A percentile compares a stretch with the other conserved stretches of the same genome.
Evolutionary conservation across 2,797 vertebrate species (phyloP).

Genomic region (Triplophysa bombifrons): DNA sequence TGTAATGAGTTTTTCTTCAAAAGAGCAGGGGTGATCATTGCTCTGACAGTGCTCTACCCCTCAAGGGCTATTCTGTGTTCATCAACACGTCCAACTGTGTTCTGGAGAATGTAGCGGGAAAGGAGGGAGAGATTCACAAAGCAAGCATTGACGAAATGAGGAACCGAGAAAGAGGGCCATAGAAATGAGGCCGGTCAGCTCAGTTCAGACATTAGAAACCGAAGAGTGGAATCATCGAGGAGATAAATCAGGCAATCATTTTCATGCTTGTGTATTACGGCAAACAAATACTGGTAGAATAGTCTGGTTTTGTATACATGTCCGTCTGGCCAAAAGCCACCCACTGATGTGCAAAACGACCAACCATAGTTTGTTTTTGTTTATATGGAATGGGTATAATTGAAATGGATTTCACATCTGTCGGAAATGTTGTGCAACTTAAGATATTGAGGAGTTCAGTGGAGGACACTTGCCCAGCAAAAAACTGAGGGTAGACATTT

Average conservation of each 20-base stretch:
- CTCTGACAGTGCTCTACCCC: slow-evolving; percentile 43
- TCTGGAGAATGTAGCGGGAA: slow-evolving; percentile 44
- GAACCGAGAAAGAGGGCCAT: slow-evolving; percentile 24
- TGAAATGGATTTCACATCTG: no score
- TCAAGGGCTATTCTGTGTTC: slow-evolving; percentile 43
- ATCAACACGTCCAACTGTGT: slow-evolving; percentile 52
- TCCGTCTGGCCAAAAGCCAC: neutral
- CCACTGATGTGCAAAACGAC: neutral
- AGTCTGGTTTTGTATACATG: no score
- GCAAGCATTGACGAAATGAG: slow-evolving; percentile 46
- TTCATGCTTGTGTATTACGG: neutral
- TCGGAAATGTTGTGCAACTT: neutral
- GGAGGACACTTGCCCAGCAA: neutral
- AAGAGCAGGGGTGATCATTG: slow-evolving; percentile 49
- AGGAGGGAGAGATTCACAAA: slow-evolving; percentile 47
- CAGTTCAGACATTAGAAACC: slow-evolving; percentile 19
- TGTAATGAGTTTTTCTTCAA: slow-evolving; percentile 43
- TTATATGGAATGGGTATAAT: no score
- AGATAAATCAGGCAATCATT: slow-evolving; percentile 20
- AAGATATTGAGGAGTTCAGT: neutral
- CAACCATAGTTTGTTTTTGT: neutral
- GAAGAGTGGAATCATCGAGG: slow-evolving; percentile 3
- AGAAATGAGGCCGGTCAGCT: slow-evolving; percentile 8
- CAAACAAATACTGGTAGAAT: neutral
- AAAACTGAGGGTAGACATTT: neutral